These are phyloP conservation scores for Luffia ferchaultella DNA, from an alignment of 2,888 invertebrate species.

Conservation along the genomic window DNA sequence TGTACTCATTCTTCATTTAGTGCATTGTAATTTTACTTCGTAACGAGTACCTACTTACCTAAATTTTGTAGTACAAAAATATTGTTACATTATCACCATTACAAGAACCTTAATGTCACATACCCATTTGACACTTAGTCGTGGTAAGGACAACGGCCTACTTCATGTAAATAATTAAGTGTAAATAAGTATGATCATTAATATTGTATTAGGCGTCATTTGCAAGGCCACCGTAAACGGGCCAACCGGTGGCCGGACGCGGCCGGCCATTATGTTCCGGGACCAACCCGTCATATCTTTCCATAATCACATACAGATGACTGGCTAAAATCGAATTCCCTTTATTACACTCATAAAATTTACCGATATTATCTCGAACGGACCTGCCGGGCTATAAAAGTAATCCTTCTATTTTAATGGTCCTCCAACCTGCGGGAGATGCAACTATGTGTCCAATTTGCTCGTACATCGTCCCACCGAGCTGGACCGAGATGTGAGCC, in stretches of 20 bases:
- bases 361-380: conserved; percentile 61
- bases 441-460: conserved; percentile 53
- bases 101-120: too few relatives aligned
- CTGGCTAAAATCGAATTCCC: conserved; percentile 59
- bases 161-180: neutral
- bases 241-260: neutral
- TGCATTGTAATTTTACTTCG: too few relatives aligned
- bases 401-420: conserved; percentile 63
- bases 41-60: too few relatives aligned
- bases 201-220: neutral
- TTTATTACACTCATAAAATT: conserved; percentile 61
- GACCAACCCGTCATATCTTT: conserved; percentile 15
- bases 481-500: too few relatives aligned
- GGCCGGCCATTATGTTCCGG: neutral
- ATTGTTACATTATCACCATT: too few relatives aligned
- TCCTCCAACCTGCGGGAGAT: conserved; percentile 48
- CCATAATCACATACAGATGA: conserved; percentile 53
- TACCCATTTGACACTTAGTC: too few relatives aligned
- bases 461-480: conserved; percentile 16
- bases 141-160: too few relatives aligned
- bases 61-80: too few relatives aligned
- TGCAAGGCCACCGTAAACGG: neutral
- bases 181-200: neutral
- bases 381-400: conserved; percentile 55
- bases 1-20: too few relatives aligned